phyloP scores from a whole-genome alignment of 2,888 invertebrate species.

The Cosmia pyralina region DNA sequence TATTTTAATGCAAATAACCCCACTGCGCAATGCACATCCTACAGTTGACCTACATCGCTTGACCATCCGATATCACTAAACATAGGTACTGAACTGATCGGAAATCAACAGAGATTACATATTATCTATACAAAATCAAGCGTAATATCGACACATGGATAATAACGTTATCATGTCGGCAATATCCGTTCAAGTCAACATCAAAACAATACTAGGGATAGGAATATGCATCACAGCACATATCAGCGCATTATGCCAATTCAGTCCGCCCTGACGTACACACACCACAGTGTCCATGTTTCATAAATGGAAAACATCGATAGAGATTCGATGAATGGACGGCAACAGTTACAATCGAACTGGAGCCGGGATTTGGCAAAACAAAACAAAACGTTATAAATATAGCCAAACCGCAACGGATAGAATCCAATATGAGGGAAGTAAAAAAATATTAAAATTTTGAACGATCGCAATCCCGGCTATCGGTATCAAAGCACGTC shows the following conservation, averaged over 20 bases:
- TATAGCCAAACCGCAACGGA: slow-evolving; percentile 84
- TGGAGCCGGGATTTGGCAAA: slow-evolving; percentile 75
- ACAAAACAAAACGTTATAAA: slow-evolving; percentile 85
- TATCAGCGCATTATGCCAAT: slow-evolving; percentile 50
- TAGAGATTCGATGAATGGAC: slow-evolving; percentile 76
- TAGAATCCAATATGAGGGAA: slow-evolving; percentile 86
- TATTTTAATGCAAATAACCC: slow-evolving; percentile 23
- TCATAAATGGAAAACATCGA: slow-evolving; percentile 68
- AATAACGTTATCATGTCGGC: slow-evolving; percentile 56
- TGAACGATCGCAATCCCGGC: slow-evolving; percentile 86
- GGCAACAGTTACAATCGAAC: slow-evolving; percentile 73
- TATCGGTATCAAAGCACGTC: slow-evolving; percentile 90
- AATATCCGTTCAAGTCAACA: slow-evolving; percentile 59
- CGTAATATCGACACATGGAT: slow-evolving; percentile 55
- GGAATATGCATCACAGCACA: slow-evolving; percentile 50
- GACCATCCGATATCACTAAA: slow-evolving; percentile 30
- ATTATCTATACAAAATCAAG: slow-evolving; percentile 53
- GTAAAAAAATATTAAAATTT: slow-evolving; percentile 87
- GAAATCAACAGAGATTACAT: slow-evolving; percentile 55
- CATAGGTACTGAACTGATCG: slow-evolving; percentile 42
- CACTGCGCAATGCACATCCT: slow-evolving; percentile 23
- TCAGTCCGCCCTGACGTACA: slow-evolving; percentile 9
- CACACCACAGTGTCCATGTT: slow-evolving; percentile 42
- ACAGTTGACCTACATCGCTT: slow-evolving; percentile 43
- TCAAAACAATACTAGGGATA: slow-evolving; percentile 52